A percentile compares a stretch with the other conserved stretches of the same genome.
These are phyloP conservation scores for Brachyalestes nurse DNA, from an alignment of 2,797 vertebrate species.

Conservation along the genomic window DNA sequence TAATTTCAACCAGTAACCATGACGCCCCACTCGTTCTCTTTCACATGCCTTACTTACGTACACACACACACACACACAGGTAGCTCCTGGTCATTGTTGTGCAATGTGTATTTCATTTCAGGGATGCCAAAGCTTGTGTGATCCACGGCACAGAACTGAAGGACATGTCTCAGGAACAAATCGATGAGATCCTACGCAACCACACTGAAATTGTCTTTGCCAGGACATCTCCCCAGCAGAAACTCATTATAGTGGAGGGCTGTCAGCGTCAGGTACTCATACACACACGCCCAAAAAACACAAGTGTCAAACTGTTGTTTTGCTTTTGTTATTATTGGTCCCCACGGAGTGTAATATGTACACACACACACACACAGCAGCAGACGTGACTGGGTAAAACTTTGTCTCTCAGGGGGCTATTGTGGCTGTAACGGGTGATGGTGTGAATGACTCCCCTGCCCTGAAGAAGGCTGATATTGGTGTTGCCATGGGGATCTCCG, in stretches of 20 bases:
- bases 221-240: slow-evolving; percentile 91
- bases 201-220: slow-evolving; percentile 95
- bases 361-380: no score
- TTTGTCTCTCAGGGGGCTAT: slow-evolving; percentile 83
- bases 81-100: no score
- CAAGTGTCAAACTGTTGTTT: neutral
- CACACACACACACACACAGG: no score
- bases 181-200: slow-evolving; percentile 91
- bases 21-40: no score
- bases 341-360: neutral
- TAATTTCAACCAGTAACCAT: no score
- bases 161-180: slow-evolving; percentile 87
- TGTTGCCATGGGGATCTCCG: slow-evolving; percentile 94
- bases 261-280: slow-evolving; percentile 87
- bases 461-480: slow-evolving; percentile 94
- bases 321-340: neutral
- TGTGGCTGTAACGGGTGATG: slow-evolving; percentile 92
- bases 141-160: slow-evolving; percentile 92
- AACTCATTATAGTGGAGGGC: slow-evolving; percentile 93
- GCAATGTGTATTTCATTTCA: slow-evolving; percentile 60
- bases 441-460: slow-evolving; percentile 92
- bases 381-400: neutral
- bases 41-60: no score
- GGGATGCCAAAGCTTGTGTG: slow-evolving; percentile 93
- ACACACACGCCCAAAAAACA: neutral